A percentile compares a stretch with the other conserved stretches of the same genome.
phyloP scores from a whole-genome alignment of 2,888 invertebrate species.

The Epinotia ramella region DNA sequence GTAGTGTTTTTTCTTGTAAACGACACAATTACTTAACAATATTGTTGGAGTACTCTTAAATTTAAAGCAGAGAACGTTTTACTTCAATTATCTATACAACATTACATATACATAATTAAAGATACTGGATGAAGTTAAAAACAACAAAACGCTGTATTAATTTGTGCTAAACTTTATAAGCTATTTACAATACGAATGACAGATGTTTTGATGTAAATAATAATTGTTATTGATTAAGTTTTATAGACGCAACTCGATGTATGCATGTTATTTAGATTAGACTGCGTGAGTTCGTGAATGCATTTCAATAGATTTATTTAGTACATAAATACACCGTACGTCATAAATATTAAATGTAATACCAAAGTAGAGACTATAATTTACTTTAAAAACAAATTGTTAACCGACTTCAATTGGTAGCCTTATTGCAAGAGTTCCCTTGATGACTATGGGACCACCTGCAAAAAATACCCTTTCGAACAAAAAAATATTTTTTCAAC shows the following conservation, averaged over 20 bases:
- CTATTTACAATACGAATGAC: conserved; percentile 16
- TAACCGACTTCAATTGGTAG: too few relatives aligned
- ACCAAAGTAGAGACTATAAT: too few relatives aligned
- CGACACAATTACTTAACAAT: not conserved
- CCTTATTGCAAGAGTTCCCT: too few relatives aligned
- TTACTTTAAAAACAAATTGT: too few relatives aligned
- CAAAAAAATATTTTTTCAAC: too few relatives aligned
- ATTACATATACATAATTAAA: too few relatives aligned
- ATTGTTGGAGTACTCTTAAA: not conserved
- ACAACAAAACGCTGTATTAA: not conserved
- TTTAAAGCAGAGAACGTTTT: not conserved
- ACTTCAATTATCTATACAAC: not conserved
- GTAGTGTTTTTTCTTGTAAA: not conserved
- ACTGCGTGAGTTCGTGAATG: conserved; percentile 30
- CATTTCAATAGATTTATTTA: conserved; percentile 20
- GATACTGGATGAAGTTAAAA: not conserved
- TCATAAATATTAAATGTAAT: too few relatives aligned
- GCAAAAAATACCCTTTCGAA: too few relatives aligned
- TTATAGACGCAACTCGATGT: conserved; percentile 28
- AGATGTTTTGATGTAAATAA: conserved; percentile 37
- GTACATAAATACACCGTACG: not conserved
- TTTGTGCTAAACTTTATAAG: conserved; percentile 10
- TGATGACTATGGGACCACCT: too few relatives aligned
- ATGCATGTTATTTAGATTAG: conserved; percentile 27
- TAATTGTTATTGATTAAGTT: conserved; percentile 37